Evolutionary conservation across 2,888 invertebrate species (phyloP), one percentile per base, ranked within the genome.

Genomic region (Cataglyphis rosenhaueri): DNA sequence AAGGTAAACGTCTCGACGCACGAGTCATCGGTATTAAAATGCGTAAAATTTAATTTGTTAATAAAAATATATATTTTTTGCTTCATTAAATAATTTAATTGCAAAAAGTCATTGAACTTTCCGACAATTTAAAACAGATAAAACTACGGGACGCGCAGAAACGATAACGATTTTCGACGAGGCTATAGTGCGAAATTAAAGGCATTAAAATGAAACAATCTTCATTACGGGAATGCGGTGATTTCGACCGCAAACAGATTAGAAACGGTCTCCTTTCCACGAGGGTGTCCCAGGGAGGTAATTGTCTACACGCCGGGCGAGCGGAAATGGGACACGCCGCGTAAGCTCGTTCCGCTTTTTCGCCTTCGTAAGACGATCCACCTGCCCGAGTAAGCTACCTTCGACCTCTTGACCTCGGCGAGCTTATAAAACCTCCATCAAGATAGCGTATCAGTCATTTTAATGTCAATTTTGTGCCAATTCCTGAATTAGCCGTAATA

Each of bases 161-260:
- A 55, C n/a, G 21, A 21, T 21, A 41, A 10, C 5, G 25, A 75
- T 15, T 15, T 57, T 68, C 6, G 3, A 29, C 32, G 61, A 73
- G 35, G 18, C 25, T 41, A 4, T 41, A 4, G 18, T 48, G 15
- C 21, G 44, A 25, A 55, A 74, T 82, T 82, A 83, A 84, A 71
- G 66, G 66, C 65, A 84, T 87, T 90, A 87, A 90, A 88, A 90
- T 91, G 87, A 92, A 92, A 89, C 85, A 86, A 86, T 90, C 86
- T 91, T 91, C 88, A 88, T 91, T 91, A 91, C 88, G 74, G 61
- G 44, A 64, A 52, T 71, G 61, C 35, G 21, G 61, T 52, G 90
- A 91, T 90, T 91, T 88, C 84, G 84, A 79, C 87, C 86, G 84
- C 89, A 89, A 92, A 90, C 89, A 90, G 87, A 92, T 92, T 91